Conservation (phyloP, 2,888 invertebrate genomes). For the Tenodera sinensis region DNA sequence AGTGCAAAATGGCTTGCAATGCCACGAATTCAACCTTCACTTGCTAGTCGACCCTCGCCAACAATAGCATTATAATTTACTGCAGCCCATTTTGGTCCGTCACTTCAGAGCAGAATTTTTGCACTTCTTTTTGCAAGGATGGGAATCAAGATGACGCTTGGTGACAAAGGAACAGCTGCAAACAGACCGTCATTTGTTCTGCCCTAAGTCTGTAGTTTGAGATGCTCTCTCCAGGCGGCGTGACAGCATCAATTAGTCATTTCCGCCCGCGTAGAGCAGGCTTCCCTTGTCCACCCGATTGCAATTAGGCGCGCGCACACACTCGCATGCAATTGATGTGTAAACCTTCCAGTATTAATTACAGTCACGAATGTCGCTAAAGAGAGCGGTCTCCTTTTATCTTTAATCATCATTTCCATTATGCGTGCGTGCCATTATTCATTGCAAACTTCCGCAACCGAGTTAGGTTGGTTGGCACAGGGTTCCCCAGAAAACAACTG, state of each 20-base stretch:
- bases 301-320: background rate
- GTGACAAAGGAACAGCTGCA: background rate
- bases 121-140: background rate
- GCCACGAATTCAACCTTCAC: background rate
- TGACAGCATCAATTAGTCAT: conserved; percentile 16
- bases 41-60: background rate
- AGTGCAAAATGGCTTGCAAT: background rate
- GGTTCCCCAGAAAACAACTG: background rate
- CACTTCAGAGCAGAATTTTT: background rate
- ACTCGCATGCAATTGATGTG: background rate
- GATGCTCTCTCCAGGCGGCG: background rate
- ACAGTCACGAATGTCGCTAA: background rate
- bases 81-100: background rate
- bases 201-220: background rate
- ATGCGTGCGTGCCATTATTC: background rate
- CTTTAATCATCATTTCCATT: background rate
- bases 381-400: background rate
- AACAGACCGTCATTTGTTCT: background rate
- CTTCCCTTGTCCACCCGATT: background rate
- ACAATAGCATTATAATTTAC: background rate
- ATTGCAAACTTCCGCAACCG: background rate
- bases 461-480: background rate
- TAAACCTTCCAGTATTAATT: background rate
- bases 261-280: background rate
- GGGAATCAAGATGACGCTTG: background rate